A percentile compares a stretch with the other conserved stretches of the same genome.
phyloP scores from a whole-genome alignment of 2,113 vertebrate genomes.

The Melanerpes formicivorus region DNA sequence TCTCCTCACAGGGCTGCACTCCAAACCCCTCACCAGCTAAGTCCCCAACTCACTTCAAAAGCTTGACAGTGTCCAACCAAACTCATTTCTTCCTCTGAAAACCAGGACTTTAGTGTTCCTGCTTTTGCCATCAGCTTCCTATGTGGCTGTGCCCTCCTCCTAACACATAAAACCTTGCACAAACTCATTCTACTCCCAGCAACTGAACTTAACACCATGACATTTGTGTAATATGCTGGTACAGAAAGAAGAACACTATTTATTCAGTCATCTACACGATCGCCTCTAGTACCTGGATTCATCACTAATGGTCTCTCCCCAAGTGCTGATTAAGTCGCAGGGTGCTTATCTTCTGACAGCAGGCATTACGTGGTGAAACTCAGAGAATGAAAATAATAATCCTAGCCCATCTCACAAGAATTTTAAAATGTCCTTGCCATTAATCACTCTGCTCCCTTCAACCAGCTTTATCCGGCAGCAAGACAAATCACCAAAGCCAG shows the following conservation, averaged over 20 bases:
- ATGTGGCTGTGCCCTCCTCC: background rate
- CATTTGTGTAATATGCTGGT: background rate
- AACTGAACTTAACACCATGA: background rate
- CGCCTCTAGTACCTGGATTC: background rate
- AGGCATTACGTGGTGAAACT: background rate
- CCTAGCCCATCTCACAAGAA: background rate
- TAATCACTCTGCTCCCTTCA: background rate
- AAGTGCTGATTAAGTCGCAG: constrained; percentile 24
- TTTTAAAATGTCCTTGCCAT: constrained; percentile 8
- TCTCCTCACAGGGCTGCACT: no score
- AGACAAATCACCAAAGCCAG: constrained; percentile 25
- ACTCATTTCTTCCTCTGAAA: background rate
- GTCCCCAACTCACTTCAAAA: background rate
- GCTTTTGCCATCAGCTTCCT: background rate
- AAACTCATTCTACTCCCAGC: background rate
- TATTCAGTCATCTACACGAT: background rate
- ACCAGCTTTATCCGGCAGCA: constrained; percentile 15
- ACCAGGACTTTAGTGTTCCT: background rate
- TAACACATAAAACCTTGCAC: background rate
- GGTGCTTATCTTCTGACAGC: constrained; percentile 7
- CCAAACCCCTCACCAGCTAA: background rate
- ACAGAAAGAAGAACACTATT: background rate
- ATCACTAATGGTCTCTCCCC: background rate
- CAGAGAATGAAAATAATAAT: constrained; percentile 30
- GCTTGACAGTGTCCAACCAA: background rate